A percentile compares a stretch with the other conserved stretches of the same genome.
phyloP scores from a whole-genome alignment of 2,888 invertebrate species.

The Mantis religiosa region DNA sequence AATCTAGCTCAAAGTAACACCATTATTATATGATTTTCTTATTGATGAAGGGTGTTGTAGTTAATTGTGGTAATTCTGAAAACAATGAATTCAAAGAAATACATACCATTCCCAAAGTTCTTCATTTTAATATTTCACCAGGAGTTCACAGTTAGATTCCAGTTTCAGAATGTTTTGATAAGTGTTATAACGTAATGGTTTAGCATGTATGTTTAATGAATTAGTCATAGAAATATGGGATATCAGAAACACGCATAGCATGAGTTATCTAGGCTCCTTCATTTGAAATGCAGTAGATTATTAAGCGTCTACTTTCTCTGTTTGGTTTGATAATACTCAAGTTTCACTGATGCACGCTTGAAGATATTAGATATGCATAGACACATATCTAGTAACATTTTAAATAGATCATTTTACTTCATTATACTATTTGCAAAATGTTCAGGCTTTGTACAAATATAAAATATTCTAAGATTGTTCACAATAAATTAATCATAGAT shows the following conservation, averaged over 20 bases:
- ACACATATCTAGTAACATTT: no score
- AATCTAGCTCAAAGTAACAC: slow-evolving; percentile 15
- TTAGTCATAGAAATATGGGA: background rate
- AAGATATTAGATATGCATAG: no score
- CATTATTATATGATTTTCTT: background rate
- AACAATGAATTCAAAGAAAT: background rate
- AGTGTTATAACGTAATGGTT: background rate
- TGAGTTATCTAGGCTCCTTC: background rate
- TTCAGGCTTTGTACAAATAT: no score
- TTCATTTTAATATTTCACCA: background rate
- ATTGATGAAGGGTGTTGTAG: background rate
- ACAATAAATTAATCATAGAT: no score
- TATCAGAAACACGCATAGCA: background rate
- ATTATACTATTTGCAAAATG: no score
- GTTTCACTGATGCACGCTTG: background rate
- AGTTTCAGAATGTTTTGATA: background rate
- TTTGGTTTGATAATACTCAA: background rate
- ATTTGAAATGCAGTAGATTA: background rate
- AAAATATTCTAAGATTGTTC: no score
- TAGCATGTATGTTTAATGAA: background rate
- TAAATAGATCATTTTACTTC: no score
- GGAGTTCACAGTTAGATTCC: background rate
- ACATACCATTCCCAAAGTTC: background rate
- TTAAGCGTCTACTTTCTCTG: background rate
- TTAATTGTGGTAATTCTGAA: background rate